These are phyloP conservation scores for Spea bombifrons DNA, from an alignment of 2,113 vertebrate genomes.

Conservation along the genomic window DNA sequence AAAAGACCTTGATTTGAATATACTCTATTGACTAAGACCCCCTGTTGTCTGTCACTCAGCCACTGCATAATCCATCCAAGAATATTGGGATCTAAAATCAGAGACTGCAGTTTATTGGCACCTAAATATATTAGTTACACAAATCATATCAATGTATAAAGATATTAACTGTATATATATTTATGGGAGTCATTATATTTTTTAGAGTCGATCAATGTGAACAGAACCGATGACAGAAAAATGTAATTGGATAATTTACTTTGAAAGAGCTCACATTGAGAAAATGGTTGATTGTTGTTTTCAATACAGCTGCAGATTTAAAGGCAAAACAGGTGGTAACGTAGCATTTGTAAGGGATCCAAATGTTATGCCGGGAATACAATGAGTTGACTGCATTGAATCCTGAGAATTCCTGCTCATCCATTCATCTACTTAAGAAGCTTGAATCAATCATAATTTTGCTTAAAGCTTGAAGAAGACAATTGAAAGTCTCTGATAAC, in stretches of 20 bases:
- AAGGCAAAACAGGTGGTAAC: constrained; percentile 33
- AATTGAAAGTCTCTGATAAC: constrained; percentile 41
- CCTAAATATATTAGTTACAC: too few species aligned
- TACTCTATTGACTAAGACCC: too few species aligned
- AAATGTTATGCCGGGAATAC: constrained; percentile 15
- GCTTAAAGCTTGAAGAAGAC: constrained; percentile 39
- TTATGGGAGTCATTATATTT: constrained; percentile 25
- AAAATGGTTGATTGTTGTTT: constrained; percentile 25
- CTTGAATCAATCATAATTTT: constrained; percentile 48
- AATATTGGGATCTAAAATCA: too few species aligned
- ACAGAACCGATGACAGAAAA: constrained; percentile 21
- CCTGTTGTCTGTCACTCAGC: too few species aligned
- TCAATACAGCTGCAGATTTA: constrained; percentile 32
- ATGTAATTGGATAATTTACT: constrained; percentile 41
- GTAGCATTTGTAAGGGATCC: constrained; percentile 19
- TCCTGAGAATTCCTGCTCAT: constrained; percentile 34
- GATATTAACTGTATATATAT: too few species aligned
- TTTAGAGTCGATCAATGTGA: constrained; percentile 30
- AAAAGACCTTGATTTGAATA: too few species aligned
- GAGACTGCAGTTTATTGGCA: too few species aligned
- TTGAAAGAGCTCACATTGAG: constrained; percentile 30
- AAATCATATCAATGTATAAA: too few species aligned
- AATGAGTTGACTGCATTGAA: constrained; percentile 35
- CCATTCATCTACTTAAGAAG: constrained; percentile 42
- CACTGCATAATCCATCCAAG: too few species aligned